A percentile compares a stretch with the other conserved stretches of the same genome.
Conservation (phyloP, 2,113 vertebrate genomes). For the Lycocorax pyrrhopterus region DNA sequence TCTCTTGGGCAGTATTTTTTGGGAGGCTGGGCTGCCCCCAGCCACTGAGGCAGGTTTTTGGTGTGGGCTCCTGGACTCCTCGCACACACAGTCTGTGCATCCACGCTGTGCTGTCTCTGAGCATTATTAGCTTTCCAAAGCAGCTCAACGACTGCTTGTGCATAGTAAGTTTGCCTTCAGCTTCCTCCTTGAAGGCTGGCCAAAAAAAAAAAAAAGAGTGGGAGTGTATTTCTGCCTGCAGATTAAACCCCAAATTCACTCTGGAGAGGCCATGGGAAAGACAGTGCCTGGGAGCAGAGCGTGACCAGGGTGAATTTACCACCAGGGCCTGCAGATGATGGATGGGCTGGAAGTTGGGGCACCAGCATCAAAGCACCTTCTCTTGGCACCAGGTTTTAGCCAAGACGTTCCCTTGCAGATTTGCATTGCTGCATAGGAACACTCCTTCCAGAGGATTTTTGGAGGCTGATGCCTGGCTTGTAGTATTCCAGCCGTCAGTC, state of each 20-base stretch:
- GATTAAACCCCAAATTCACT: not conserved
- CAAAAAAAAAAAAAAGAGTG: not conserved
- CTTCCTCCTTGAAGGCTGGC: not conserved
- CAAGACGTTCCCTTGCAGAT: not conserved
- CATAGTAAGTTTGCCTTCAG: not conserved
- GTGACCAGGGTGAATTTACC: not conserved
- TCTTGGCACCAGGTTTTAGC: not conserved
- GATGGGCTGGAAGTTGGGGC: not conserved
- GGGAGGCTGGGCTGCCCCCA: not conserved
- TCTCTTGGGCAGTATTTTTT: not conserved
- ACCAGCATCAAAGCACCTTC: not conserved
- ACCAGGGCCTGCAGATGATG: not conserved
- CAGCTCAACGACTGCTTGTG: not conserved
- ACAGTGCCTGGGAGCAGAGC: rapidly evolving
- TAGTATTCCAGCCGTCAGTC: not conserved
- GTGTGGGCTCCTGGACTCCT: not conserved
- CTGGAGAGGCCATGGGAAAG: not conserved
- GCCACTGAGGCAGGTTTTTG: not conserved
- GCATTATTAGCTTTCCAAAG: not conserved
- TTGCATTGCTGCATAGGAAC: not conserved
- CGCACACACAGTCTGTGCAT: not conserved
- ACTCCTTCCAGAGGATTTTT: not conserved
- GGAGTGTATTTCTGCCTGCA: not conserved
- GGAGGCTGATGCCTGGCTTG: not conserved
- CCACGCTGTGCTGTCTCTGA: rapidly evolving